phyloP scores from a whole-genome alignment of 2,113 vertebrate genomes.

The Oncorhynchus masou region DNA sequence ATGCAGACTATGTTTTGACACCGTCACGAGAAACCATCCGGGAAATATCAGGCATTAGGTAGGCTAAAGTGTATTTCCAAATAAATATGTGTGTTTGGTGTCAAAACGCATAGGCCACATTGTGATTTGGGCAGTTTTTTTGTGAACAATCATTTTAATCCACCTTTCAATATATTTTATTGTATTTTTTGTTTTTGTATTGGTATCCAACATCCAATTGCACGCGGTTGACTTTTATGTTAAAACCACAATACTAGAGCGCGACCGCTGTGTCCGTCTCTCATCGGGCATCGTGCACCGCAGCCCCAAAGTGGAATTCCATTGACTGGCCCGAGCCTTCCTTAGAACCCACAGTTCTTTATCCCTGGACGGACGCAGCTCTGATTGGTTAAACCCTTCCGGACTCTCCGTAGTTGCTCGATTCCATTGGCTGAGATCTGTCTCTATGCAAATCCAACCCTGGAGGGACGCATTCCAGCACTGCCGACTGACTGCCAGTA shows the following conservation, averaged over 20 bases:
- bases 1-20: no score
- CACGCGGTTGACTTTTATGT: neutral
- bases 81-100: neutral
- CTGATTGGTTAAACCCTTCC: constrained; percentile 55
- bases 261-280: neutral
- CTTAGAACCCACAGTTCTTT: constrained; percentile 9
- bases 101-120: neutral
- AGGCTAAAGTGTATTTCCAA: no score
- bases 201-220: neutral
- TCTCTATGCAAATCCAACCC: constrained; percentile 37
- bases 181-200: neutral
- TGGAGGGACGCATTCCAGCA: constrained; percentile 41
- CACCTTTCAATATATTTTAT: neutral
- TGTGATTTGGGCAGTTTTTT: neutral
- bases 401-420: neutral
- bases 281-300: neutral
- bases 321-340: constrained; percentile 33
- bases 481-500: constrained; percentile 51
- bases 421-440: constrained; percentile 34
- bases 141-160: neutral
- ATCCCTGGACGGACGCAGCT: constrained; percentile 45
- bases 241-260: constrained; percentile 10
- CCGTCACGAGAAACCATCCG: no score
- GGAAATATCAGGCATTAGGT: no score
- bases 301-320: constrained; percentile 42